Percentiles rank a stretch among this genome's conserved stretches.
Conservation (phyloP, 2,888 invertebrate species). For the Megalurothrips usitatus region DNA sequence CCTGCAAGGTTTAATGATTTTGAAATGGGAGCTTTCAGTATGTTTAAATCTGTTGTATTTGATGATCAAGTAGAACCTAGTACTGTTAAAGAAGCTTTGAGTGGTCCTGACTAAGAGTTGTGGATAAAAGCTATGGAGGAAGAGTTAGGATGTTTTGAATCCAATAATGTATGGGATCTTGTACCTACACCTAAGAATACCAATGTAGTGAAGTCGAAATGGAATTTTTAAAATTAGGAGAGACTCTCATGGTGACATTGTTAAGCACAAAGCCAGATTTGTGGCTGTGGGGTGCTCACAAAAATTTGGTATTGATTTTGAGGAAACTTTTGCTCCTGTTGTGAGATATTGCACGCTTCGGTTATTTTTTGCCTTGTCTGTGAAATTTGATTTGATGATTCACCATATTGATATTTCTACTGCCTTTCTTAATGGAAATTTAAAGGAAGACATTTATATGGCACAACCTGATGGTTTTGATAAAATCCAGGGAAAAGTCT, state of each 20-base stretch:
- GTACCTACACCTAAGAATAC: constrained; percentile 28
- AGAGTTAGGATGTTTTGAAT: constrained; percentile 26
- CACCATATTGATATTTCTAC: constrained; percentile 39
- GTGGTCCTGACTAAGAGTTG: constrained; percentile 1
- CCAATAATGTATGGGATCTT: constrained; percentile 34
- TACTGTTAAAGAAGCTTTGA: not conserved
- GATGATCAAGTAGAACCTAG: too few species aligned
- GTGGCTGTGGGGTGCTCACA: constrained; percentile 41
- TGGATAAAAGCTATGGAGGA: constrained; percentile 32
- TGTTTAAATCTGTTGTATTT: too few species aligned
- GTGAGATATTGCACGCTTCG: constrained; percentile 38
- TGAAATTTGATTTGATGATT: constrained; percentile 34
- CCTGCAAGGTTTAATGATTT: too few species aligned
- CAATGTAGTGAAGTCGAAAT: constrained; percentile 35
- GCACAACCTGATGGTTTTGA: constrained; percentile 36
- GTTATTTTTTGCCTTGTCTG: constrained; percentile 36
- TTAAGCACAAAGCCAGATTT: constrained; percentile 40
- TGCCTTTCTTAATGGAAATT: constrained; percentile 40
- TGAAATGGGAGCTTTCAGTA: too few species aligned
- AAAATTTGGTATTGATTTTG: constrained; percentile 40
- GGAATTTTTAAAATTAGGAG: constrained; percentile 40
- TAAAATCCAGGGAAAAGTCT: constrained; percentile 33
- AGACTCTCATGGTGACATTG: constrained; percentile 38
- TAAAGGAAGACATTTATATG: constrained; percentile 38
- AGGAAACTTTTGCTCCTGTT: constrained; percentile 43